phyloP scores from a whole-genome alignment of 92 coral and sea anemone genomes.

The Palythoa grandis region DNA sequence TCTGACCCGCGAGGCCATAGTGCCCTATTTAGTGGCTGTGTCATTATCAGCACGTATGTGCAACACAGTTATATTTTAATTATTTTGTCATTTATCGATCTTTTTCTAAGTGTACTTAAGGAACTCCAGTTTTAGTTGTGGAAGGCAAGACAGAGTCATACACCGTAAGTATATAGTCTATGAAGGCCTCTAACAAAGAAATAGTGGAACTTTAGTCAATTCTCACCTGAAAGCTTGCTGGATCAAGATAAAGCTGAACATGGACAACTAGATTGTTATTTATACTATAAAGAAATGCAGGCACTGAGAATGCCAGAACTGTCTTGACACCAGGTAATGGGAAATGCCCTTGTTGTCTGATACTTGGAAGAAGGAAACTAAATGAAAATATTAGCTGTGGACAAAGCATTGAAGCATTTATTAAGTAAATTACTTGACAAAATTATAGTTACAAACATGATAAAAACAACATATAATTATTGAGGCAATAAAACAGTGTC shows the following conservation, averaged over 20 bases:
- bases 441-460: neutral
- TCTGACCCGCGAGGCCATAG: no score
- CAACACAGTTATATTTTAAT: no score
- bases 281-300: slow-evolving; percentile 79
- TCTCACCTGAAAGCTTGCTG: slow-evolving; percentile 93
- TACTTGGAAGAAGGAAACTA: slow-evolving; percentile 70
- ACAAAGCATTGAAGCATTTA: neutral
- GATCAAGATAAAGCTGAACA: slow-evolving; percentile 83
- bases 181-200: no score
- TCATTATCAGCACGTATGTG: no score
- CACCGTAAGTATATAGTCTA: no score
- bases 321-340: slow-evolving; percentile 61
- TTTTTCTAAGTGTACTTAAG: no score
- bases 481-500: neutral
- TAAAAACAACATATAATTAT: no score
- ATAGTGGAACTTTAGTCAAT: no score
- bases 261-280: slow-evolving; percentile 87
- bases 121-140: no score
- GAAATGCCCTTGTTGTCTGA: slow-evolving; percentile 46
- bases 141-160: no score
- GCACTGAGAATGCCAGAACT: slow-evolving; percentile 72
- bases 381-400: slow-evolving; percentile 81
- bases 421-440: neutral
- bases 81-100: no score
- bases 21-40: no score